phyloP scores from a whole-genome alignment of 2,113 vertebrate genomes.

The Formicarius rufipectus region DNA sequence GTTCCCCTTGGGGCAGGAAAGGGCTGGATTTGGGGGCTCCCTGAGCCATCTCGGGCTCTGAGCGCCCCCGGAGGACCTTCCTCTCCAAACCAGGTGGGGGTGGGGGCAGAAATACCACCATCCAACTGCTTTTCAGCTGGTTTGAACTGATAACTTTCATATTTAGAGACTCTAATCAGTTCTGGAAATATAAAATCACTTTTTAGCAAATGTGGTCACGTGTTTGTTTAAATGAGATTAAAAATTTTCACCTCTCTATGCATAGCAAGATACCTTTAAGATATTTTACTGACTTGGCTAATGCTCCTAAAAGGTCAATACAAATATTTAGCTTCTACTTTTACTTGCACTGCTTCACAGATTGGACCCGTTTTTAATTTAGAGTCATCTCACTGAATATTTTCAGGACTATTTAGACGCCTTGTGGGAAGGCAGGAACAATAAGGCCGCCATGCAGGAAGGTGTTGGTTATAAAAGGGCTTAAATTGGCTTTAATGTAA shows the following conservation, averaged over 20 bases:
- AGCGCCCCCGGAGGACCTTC: slow-evolving; percentile 79
- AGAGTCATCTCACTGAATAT: slow-evolving; percentile 36
- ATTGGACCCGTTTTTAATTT: slow-evolving; percentile 39
- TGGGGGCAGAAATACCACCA: slow-evolving; percentile 61
- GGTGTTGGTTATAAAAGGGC: slow-evolving; percentile 61
- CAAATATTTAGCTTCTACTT: slow-evolving; percentile 33
- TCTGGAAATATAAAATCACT: slow-evolving; percentile 54
- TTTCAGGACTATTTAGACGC: not conserved
- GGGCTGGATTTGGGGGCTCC: slow-evolving; percentile 68
- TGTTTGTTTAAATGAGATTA: slow-evolving; percentile 42
- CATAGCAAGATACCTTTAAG: slow-evolving; percentile 6
- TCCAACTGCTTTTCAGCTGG: slow-evolving; percentile 41
- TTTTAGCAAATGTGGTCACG: not conserved
- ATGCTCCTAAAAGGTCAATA: slow-evolving; percentile 37
- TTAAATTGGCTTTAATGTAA: slow-evolving; percentile 63
- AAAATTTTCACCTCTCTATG: not conserved
- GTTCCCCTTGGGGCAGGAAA: slow-evolving; percentile 74
- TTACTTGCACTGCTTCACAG: not conserved
- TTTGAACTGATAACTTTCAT: slow-evolving; percentile 50
- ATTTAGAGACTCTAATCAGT: slow-evolving; percentile 24
- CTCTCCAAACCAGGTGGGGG: slow-evolving; percentile 35
- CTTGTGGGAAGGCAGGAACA: slow-evolving; percentile 37
- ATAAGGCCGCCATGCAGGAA: slow-evolving; percentile 43
- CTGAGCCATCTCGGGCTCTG: slow-evolving; percentile 61
- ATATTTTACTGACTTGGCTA: slow-evolving; percentile 2